Base-by-base conservation (phyloP, 2,888 invertebrate genomes). In the Epirrita christyi region DNA sequence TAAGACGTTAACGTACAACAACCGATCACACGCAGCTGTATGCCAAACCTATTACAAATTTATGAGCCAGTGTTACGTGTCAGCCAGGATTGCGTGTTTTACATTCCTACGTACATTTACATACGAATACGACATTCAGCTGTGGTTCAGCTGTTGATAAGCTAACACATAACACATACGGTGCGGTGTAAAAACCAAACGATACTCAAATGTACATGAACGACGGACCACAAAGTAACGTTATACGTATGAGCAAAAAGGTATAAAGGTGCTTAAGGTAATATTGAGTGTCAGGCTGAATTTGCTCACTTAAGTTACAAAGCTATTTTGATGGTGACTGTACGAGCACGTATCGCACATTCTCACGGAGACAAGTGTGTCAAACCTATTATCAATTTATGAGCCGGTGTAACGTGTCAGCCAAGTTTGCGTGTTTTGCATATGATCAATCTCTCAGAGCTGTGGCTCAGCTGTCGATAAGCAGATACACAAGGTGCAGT, bases 61-160 rank as follows among this genome's bases (percentile, higher is more conserved):
- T 48, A 55, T 55, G 43, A 48, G 55, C 43, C 27, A 34, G 34
- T 53, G 53, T 53, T 46, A 53, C 53, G 53, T 53, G 46, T 46
- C 40, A 45, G 42, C 15, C 38, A 34, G 37, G 40, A 21, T 41
- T 40, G 36, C 45, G 11, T 46, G 46, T 53, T 53, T 53, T 46
- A 53, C 46, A 52, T 52, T 3, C 21, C 21, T 21, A 21, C 21
- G 21, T 3, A 2, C 2, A 21, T 21, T 4, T 21, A 21, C 21
- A 21, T 21, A 21, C 21, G 21, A 21, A 21, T 3, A 43, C 32
- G 21, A 14, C 45, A 38, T 38, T 52, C 38, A 44, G 37, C 52
- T 15, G 44, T 11, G 38, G 44, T 38, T 40, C 2, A 45, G 40
- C 32, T 15, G 10, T 43, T 28, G 40, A 49, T 51, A 52, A 11